Conservation (phyloP, 2,797 vertebrate genomes). For the Kryptolebias ocellatus region DNA sequence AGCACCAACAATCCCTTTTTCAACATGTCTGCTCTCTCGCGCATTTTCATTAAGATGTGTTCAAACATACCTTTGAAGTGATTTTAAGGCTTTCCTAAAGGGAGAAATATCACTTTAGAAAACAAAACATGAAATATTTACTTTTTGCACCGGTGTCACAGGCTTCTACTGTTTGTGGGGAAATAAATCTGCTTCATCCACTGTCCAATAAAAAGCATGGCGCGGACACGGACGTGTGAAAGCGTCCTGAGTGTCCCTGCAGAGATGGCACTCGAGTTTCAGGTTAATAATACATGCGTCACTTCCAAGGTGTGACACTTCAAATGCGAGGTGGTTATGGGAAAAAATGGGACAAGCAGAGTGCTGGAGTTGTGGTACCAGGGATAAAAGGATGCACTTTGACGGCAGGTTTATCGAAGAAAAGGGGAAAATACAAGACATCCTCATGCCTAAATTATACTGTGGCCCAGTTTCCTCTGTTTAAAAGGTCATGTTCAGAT, state of each 20-base stretch:
- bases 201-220: constrained; percentile 71
- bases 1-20: no score
- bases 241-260: constrained; percentile 64
- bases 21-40: no score
- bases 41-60: not conserved
- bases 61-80: constrained; percentile 38
- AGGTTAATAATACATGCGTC: constrained; percentile 77
- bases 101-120: constrained; percentile 45
- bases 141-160: constrained; percentile 51
- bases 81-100: constrained; percentile 60
- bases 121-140: constrained; percentile 69
- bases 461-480: constrained; percentile 25
- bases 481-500: constrained; percentile 58
- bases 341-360: constrained; percentile 20
- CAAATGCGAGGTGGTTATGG: constrained; percentile 30
- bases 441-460: constrained; percentile 27
- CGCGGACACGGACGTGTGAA: constrained; percentile 66
- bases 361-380: constrained; percentile 33
- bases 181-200: constrained; percentile 23
- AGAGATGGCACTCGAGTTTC: constrained; percentile 47
- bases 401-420: constrained; percentile 14
- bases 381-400: constrained; percentile 22
- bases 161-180: constrained; percentile 57
- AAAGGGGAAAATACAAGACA: constrained; percentile 12
- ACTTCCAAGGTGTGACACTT: constrained; percentile 49